A percentile compares a stretch with the other conserved stretches of the same genome.
Conservation (phyloP, 2,797 vertebrate genomes). For the Syndactyla subalaris region DNA sequence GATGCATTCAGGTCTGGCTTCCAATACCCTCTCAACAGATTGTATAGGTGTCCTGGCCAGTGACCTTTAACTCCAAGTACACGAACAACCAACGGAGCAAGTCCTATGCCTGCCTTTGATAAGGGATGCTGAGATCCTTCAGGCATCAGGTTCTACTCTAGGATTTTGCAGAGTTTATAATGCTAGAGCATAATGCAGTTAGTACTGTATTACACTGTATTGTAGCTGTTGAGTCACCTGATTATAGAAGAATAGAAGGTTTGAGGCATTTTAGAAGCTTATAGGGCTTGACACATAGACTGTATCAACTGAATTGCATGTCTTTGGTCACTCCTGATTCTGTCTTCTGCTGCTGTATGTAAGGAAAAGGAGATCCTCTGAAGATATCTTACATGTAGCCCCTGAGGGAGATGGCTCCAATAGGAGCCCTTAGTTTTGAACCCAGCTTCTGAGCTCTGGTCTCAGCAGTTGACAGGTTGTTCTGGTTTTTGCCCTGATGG, state of each 20-base stretch:
- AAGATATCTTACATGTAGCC: neutral
- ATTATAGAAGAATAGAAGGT: neutral
- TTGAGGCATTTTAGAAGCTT: neutral
- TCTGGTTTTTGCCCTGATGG: neutral
- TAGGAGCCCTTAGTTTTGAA: neutral
- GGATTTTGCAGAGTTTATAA: neutral
- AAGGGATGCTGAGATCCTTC: neutral
- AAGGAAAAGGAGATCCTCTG: neutral
- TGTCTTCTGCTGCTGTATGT: neutral
- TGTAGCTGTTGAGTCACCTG: neutral
- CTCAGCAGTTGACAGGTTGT: neutral
- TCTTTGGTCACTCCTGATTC: neutral
- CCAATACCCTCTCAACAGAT: neutral
- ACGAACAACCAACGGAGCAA: accelerated
- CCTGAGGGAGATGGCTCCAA: neutral
- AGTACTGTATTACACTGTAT: neutral
- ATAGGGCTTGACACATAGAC: neutral
- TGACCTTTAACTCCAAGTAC: neutral
- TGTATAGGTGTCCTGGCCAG: neutral
- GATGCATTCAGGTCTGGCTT: neutral
- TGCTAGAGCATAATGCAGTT: neutral
- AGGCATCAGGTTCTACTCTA: neutral
- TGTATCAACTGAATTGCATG: neutral
- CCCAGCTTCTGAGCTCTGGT: neutral
- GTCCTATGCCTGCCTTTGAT: neutral